Conservation (phyloP, 2,797 vertebrate species). For the Onychomys leucogaster region DNA sequence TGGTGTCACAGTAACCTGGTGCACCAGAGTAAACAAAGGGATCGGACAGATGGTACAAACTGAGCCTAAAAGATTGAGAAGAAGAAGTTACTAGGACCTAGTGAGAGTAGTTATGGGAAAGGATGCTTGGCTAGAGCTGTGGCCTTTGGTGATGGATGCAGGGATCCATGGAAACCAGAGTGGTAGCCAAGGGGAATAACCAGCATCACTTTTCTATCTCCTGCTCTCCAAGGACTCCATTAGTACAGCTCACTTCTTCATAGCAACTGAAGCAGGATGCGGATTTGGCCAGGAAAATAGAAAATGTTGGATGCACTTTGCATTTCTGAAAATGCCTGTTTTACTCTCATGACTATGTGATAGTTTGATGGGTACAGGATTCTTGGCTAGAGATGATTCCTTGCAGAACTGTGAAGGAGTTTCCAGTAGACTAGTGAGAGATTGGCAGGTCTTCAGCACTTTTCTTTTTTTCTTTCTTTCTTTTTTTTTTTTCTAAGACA, state of each 20-base stretch:
- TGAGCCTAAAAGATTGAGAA: neutral
- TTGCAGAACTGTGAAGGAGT: neutral
- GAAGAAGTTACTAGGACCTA: neutral
- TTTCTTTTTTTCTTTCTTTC: neutral
- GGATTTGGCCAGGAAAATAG: neutral
- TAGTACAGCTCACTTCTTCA: neutral
- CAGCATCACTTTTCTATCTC: neutral
- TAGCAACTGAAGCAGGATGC: neutral
- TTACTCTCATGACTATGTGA: neutral
- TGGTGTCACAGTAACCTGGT: neutral
- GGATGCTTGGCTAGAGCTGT: neutral
- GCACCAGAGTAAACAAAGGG: neutral
- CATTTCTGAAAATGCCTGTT: neutral
- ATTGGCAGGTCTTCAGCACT: neutral
- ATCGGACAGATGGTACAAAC: neutral
- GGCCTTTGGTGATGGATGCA: neutral
- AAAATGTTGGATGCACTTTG: neutral
- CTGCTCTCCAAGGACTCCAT: neutral
- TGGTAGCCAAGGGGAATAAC: neutral
- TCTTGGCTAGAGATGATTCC: slow-evolving; percentile 11
- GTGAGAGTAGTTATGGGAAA: neutral
- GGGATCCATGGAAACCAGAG: neutral
- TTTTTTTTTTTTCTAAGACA: neutral
- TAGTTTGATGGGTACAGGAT: neutral
- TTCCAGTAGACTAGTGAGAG: neutral